phyloP scores from a whole-genome alignment of 1,140 invertebrate species.

The Periplaneta americana region DNA sequence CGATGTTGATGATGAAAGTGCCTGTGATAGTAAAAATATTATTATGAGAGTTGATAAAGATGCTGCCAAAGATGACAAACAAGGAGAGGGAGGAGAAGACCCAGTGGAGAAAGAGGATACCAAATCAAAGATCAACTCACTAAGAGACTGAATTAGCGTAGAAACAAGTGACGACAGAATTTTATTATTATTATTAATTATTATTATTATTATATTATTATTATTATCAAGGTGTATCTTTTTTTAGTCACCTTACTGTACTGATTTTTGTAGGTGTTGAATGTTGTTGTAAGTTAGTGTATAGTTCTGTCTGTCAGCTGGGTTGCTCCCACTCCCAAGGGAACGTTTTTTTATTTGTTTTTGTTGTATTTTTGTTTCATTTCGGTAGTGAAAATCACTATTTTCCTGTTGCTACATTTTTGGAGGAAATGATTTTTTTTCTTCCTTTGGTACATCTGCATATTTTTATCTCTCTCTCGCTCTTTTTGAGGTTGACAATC shows the following conservation, averaged over 20 bases:
- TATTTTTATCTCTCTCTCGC: constrained; percentile 13
- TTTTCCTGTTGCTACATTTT: background rate
- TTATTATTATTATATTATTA: constrained; percentile 15
- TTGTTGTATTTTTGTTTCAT: background rate
- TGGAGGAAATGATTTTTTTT: constrained; percentile 7
- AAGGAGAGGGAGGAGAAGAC: constrained; percentile 6
- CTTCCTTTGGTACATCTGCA: constrained; percentile 13
- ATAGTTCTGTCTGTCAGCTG: constrained; percentile 10
- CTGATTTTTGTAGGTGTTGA: constrained; percentile 19
- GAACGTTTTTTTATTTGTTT: constrained; percentile 2
- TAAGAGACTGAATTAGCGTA: constrained; percentile 17
- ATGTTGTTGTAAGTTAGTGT: constrained; percentile 15
- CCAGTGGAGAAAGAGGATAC: constrained; percentile 7
- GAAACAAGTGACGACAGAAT: no score
- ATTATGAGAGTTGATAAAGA: constrained; percentile 12
- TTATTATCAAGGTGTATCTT: constrained; percentile 16
- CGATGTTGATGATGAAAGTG: constrained; percentile 15
- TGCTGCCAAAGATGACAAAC: constrained; percentile 15
- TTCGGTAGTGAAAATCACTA: background rate
- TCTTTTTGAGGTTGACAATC: constrained; percentile 19
- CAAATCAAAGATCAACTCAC: constrained; percentile 18
- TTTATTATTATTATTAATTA: no score
- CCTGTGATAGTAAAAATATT: constrained; percentile 17
- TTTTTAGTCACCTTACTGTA: constrained; percentile 16
- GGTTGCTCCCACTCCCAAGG: background rate